phyloP scores from a whole-genome alignment of 2,888 invertebrate genomes.

The Bombylius major region DNA sequence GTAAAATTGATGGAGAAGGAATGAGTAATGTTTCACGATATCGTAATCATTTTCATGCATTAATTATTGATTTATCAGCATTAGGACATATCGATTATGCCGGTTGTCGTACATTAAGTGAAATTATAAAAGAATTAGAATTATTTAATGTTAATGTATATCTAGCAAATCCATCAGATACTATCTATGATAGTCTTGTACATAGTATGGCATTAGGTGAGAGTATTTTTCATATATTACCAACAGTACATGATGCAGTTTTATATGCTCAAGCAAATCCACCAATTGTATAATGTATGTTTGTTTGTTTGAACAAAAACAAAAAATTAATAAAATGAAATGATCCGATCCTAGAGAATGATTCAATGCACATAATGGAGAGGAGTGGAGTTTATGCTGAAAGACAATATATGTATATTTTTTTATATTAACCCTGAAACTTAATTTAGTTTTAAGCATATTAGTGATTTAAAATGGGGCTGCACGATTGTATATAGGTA shows the following conservation, averaged over 20 bases:
- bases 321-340: neutral
- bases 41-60: slow-evolving; percentile 5
- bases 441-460: no score
- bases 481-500: no score
- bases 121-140: slow-evolving; percentile 41
- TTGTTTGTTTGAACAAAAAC: no score
- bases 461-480: no score
- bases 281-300: slow-evolving; percentile 5
- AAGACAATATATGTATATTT: no score
- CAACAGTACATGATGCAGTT: slow-evolving; percentile 53
- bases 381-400: no score
- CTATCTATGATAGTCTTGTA: slow-evolving; percentile 30
- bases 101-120: slow-evolving; percentile 44
- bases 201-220: slow-evolving; percentile 32
- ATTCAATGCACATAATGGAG: no score
- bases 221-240: slow-evolving; percentile 41
- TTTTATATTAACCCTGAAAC: no score
- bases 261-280: slow-evolving; percentile 33
- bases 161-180: slow-evolving; percentile 43
- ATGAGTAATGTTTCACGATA: slow-evolving; percentile 9
- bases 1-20: neutral
- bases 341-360: neutral
- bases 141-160: slow-evolving; percentile 42
- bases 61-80: slow-evolving; percentile 50
- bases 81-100: slow-evolving; percentile 51